These are phyloP conservation scores for Dinoponera quadriceps DNA, from an alignment of 1,140 invertebrate species.

Conservation along the genomic window DNA sequence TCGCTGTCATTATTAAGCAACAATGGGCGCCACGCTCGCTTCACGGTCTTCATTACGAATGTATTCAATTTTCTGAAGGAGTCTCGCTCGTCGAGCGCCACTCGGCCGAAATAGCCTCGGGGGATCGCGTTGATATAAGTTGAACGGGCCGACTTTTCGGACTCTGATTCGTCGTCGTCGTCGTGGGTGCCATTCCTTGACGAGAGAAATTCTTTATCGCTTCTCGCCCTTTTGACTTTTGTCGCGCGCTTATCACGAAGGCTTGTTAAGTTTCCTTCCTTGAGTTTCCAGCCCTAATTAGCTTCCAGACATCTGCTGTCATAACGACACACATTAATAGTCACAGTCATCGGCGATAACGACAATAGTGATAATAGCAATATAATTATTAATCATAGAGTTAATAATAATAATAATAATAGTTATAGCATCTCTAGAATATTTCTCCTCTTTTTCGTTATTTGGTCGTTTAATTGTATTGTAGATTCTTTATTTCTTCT, in stretches of 20 bases:
- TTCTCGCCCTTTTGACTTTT: constrained; percentile 44
- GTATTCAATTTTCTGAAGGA: neutral
- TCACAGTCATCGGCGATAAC: neutral
- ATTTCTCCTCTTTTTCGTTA: constrained; percentile 8
- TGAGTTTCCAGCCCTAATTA: constrained; percentile 23
- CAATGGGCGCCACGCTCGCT: neutral
- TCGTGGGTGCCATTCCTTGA: constrained; percentile 41
- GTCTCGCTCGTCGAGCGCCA: neutral
- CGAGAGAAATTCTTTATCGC: constrained; percentile 46
- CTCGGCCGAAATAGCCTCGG: neutral
- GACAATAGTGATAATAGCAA: constrained; percentile 26
- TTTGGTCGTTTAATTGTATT: constrained; percentile 22
- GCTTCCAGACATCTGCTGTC: constrained; percentile 24
- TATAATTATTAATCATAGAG: constrained; percentile 11
- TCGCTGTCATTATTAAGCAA: neutral
- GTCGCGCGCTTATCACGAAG: constrained; percentile 29
- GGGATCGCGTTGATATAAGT: constrained; percentile 16
- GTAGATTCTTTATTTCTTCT: neutral
- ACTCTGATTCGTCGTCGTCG: constrained; percentile 8
- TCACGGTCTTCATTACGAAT: neutral
- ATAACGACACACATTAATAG: constrained; percentile 26
- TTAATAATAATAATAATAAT: constrained; percentile 3
- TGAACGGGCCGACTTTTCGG: constrained; percentile 11
- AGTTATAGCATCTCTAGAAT: neutral
- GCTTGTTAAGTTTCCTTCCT: constrained; percentile 13